Evolutionary conservation across 2,888 invertebrate species (phyloP).

Genomic region (Andrena camellia): DNA sequence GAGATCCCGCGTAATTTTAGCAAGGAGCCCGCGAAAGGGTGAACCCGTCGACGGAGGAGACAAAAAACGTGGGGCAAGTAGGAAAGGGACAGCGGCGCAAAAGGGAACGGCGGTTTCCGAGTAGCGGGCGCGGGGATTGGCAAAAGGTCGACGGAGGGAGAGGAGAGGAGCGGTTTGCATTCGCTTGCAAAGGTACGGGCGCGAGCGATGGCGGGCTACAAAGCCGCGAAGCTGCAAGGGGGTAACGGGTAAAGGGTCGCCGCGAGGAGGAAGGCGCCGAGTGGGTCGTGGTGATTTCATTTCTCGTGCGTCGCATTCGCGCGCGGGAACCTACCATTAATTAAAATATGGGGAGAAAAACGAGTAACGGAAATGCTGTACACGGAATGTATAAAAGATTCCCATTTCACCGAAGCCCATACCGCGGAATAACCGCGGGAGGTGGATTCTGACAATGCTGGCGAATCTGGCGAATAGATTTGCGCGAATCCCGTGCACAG

Average conservation of each 20-base stretch:
- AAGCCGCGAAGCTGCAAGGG: constrained; percentile 24
- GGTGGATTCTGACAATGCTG: constrained; percentile 74
- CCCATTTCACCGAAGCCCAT: constrained; percentile 76
- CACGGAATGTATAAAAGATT: constrained; percentile 79
- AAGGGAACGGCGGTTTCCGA: constrained; percentile 16
- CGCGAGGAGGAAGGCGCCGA: constrained; percentile 42
- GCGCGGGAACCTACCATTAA: constrained; percentile 75
- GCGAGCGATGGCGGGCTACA: constrained; percentile 11
- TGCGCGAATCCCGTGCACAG: constrained; percentile 68
- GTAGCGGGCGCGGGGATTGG: constrained; percentile 1
- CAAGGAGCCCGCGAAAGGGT: constrained; percentile 39
- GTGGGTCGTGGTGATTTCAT: constrained; percentile 70
- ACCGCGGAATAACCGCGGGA: constrained; percentile 64
- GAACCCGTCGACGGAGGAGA: constrained; percentile 26
- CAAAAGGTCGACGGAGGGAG: constrained; percentile 29
- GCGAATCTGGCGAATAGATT: constrained; percentile 73
- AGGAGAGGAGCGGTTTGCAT: constrained; percentile 33
- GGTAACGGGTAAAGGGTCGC: constrained; percentile 15
- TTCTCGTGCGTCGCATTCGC: constrained; percentile 66
- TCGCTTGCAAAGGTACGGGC: constrained; percentile 15
- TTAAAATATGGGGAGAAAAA: constrained; percentile 77
- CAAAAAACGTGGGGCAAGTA: constrained; percentile 26
- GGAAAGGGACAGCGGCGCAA: background rate
- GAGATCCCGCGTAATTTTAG: constrained; percentile 54
- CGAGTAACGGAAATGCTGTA: constrained; percentile 73